These are phyloP conservation scores for Argynnis bischoffii DNA, from an alignment of 2,888 invertebrate genomes.

Conservation along the genomic window DNA sequence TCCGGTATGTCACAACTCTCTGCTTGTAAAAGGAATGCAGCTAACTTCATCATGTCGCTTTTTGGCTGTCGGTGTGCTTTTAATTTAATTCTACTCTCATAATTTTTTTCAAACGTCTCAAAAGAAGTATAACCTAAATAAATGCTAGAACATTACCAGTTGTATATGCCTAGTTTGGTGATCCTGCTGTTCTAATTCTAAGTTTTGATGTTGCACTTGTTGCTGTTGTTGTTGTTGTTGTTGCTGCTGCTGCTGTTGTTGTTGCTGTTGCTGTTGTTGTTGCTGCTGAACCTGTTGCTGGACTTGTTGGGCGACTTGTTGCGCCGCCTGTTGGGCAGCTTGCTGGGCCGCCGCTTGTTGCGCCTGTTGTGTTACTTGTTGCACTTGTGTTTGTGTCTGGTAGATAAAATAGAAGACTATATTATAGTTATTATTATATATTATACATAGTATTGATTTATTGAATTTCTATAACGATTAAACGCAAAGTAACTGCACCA, in stretches of 20 bases:
- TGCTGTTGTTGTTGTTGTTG: constrained; percentile 48
- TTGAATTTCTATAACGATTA: no score
- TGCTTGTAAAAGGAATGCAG: no score
- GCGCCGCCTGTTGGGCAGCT: constrained; percentile 58
- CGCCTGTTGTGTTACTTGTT: constrained; percentile 59
- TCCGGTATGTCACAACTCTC: no score
- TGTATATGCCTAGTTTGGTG: constrained; percentile 78
- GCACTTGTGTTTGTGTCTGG: constrained; percentile 59
- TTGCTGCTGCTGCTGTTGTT: constrained; percentile 46
- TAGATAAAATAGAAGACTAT: no score
- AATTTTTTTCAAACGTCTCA: no score
- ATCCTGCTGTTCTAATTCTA: constrained; percentile 68
- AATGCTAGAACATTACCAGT: constrained; percentile 58
- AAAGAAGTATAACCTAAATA: neutral
- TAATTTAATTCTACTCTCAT: no score
- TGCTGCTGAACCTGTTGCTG: constrained; percentile 56
- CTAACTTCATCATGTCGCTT: no score
- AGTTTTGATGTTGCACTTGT: constrained; percentile 71
- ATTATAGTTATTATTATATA: neutral
- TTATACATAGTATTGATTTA: neutral
- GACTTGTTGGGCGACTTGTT: constrained; percentile 55
- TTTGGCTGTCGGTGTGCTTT: no score
- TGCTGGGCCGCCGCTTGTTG: constrained; percentile 63
- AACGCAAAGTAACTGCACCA: no score
- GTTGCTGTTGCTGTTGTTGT: constrained; percentile 56